Conservation (phyloP, 2,797 vertebrate genomes). For the Anguilla pacifica region DNA sequence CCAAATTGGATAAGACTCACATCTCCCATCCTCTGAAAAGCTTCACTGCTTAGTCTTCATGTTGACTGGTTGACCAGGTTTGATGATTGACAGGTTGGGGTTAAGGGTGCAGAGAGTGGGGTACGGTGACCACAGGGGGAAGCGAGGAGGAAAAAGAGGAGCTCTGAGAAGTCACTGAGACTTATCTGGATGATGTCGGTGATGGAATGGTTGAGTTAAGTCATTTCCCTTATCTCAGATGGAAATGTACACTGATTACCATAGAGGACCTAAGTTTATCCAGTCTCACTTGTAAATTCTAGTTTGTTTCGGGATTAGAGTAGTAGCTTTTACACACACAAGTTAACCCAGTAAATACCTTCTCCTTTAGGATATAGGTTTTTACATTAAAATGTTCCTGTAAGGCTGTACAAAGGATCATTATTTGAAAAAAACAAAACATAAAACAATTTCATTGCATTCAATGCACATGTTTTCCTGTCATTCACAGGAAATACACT, state of each 20-base stretch:
- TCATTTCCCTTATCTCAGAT: slow-evolving; percentile 9
- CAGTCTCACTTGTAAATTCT: slow-evolving; percentile 2
- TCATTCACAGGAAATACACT: background rate
- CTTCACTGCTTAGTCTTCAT: slow-evolving; percentile 15
- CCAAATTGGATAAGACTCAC: slow-evolving; percentile 29
- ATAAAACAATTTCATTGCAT: background rate
- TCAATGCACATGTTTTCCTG: background rate
- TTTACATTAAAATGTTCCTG: background rate
- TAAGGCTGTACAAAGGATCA: background rate
- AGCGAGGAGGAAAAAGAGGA: background rate
- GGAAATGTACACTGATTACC: slow-evolving; percentile 15
- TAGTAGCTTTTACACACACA: background rate
- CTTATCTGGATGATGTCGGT: slow-evolving; percentile 11
- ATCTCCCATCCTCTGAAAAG: slow-evolving; percentile 17
- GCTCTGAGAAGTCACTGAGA: slow-evolving; percentile 15
- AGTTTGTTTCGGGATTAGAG: background rate
- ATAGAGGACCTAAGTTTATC: background rate
- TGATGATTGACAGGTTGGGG: background rate
- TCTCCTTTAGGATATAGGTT: background rate
- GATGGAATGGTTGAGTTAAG: background rate
- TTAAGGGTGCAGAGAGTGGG: background rate
- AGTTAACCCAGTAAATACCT: background rate
- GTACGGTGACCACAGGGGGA: background rate
- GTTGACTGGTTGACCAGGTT: background rate
- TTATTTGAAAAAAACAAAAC: background rate